Conservation (phyloP, 35 echinoderm and acorn worm species). For the Stichopus chloronotus region DNA sequence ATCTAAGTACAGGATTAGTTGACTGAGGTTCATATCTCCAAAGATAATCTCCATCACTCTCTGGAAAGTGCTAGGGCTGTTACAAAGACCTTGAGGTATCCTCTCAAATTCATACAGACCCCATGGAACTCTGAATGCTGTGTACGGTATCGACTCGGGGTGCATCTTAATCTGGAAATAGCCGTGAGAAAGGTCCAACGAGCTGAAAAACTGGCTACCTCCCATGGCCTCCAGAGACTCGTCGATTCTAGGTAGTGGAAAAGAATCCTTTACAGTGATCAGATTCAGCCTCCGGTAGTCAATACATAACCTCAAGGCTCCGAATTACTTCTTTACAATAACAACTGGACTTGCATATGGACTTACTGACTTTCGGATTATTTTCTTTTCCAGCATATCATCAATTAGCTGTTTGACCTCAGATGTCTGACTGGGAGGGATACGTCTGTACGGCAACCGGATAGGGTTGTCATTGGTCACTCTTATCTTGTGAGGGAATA, state of each 20-base stretch:
- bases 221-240: background rate
- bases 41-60: background rate
- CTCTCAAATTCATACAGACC: slow-evolving; percentile 33
- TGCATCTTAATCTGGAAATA: slow-evolving; percentile 35
- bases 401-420: slow-evolving; percentile 34
- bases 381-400: slow-evolving; percentile 49
- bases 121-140: slow-evolving; percentile 30
- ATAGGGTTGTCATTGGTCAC: background rate
- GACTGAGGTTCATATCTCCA: no score
- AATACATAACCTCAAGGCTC: background rate
- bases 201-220: background rate
- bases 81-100: no score
- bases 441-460: background rate
- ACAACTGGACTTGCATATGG: slow-evolving; percentile 24
- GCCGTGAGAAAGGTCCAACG: slow-evolving; percentile 17
- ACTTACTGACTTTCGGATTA: slow-evolving; percentile 18
- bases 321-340: background rate
- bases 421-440: slow-evolving; percentile 8
- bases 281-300: background rate
- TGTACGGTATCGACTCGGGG: background rate
- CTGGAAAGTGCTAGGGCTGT: no score
- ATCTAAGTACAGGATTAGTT: no score
- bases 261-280: slow-evolving; percentile 22
- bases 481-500: slow-evolving; percentile 8
- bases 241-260: slow-evolving; percentile 35